These are phyloP conservation scores for Emmelina monodactyla DNA, from an alignment of 2,888 invertebrate genomes.

Conservation along the genomic window DNA sequence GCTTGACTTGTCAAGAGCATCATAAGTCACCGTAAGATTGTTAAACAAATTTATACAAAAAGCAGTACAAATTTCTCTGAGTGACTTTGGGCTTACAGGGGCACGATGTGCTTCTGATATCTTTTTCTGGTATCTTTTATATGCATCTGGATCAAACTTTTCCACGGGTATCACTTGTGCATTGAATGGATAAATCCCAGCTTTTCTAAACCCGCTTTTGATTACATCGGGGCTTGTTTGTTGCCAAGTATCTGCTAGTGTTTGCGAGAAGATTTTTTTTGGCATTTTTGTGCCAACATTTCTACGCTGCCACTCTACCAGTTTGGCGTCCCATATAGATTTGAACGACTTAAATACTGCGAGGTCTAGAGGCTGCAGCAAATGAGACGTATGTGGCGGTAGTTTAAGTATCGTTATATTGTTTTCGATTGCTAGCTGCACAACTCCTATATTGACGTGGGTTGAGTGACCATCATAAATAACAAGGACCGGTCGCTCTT, in stretches of 20 bases:
- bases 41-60: background rate
- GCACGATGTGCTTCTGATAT: background rate
- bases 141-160: background rate
- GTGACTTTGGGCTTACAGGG: background rate
- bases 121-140: background rate
- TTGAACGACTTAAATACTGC: too few species aligned
- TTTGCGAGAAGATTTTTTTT: too few species aligned
- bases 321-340: too few species aligned
- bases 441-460: too few species aligned
- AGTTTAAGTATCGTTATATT: slow-evolving; percentile 12
- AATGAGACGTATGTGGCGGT: slow-evolving; percentile 13
- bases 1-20: background rate
- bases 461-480: too few species aligned
- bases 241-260: background rate
- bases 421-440: slow-evolving; percentile 9
- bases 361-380: slow-evolving; percentile 13
- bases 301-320: too few species aligned
- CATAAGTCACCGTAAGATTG: background rate
- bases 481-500: too few species aligned
- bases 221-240: background rate
- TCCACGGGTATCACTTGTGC: background rate
- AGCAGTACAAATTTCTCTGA: background rate
- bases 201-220: too few species aligned
- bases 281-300: too few species aligned
- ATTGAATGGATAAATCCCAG: too few species aligned